Evolutionary conservation across 2,888 invertebrate species (phyloP).

Genomic region (Myopa tessellatipennis): DNA sequence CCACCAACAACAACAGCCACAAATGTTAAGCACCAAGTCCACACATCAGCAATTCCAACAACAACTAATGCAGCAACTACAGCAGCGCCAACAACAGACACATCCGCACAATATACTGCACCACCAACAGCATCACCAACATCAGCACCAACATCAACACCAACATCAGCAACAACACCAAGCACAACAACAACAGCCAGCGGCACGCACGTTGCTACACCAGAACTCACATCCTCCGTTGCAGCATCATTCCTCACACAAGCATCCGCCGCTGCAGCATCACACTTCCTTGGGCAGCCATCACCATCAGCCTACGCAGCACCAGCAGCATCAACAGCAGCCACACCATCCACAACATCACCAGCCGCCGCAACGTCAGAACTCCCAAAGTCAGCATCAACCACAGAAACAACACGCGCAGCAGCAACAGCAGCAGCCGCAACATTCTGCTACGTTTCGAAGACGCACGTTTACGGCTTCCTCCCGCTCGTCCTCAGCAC

Average conservation of each 20-base stretch:
- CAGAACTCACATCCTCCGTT: constrained; percentile 56
- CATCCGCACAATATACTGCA: constrained; percentile 40
- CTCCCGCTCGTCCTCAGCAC: constrained; percentile 39
- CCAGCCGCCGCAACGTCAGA: constrained; percentile 14
- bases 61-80: constrained; percentile 32
- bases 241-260: constrained; percentile 50
- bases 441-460: constrained; percentile 19
- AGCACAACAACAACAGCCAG: constrained; percentile 44
- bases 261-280: constrained; percentile 62
- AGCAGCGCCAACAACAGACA: constrained; percentile 36
- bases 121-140: constrained; percentile 45
- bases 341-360: constrained; percentile 47
- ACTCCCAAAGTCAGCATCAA: constrained; percentile 39
- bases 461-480: constrained; percentile 27
- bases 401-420: constrained; percentile 47
- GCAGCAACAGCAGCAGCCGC: constrained; percentile 40
- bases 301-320: constrained; percentile 47
- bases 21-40: neutral
- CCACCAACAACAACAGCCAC: constrained; percentile 13
- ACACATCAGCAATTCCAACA: constrained; percentile 40
- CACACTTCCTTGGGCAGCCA: constrained; percentile 68
- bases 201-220: constrained; percentile 47
- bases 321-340: constrained; percentile 45
- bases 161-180: constrained; percentile 41
- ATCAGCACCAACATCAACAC: constrained; percentile 43